These are phyloP conservation scores for Sardina pilchardus DNA, from an alignment of 2,113 vertebrate genomes.

Conservation along the genomic window DNA sequence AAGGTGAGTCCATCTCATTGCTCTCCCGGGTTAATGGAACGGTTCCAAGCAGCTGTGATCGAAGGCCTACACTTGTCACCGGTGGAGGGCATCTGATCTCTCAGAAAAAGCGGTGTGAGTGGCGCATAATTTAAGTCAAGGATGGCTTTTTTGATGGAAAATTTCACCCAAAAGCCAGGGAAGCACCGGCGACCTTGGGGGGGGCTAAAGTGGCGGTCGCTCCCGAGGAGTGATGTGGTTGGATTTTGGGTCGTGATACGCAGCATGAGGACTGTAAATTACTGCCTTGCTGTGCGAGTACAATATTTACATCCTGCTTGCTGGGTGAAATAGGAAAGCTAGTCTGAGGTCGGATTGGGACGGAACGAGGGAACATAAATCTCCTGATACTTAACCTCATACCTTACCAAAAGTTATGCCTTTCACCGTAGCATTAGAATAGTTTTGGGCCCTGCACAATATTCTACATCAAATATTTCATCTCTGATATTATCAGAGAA, in stretches of 20 bases:
- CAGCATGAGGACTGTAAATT: not conserved
- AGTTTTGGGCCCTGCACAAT: not conserved
- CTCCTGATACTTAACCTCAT: not conserved
- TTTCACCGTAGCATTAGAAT: not conserved
- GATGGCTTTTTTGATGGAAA: not conserved
- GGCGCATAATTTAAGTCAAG: not conserved
- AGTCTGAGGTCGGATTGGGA: no score
- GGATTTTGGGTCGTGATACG: not conserved
- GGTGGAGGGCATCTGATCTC: not conserved
- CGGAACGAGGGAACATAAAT: not conserved
- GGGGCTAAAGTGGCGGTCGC: not conserved
- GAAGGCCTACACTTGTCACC: not conserved
- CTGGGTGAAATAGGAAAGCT: no score
- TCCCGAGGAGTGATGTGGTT: not conserved
- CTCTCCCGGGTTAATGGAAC: not conserved
- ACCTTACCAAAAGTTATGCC: not conserved
- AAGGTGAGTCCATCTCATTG: not conserved
- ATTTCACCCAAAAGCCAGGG: not conserved
- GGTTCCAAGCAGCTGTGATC: not conserved
- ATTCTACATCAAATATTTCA: not conserved
- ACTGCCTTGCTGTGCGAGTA: not conserved
- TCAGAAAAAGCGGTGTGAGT: not conserved
- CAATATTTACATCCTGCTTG: no score
- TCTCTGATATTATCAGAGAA: not conserved
- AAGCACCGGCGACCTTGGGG: not conserved